Evolutionary conservation across 2,113 vertebrate species (phyloP), one percentile per base, ranked within the genome.

Genomic region (Procapra przewalskii): DNA sequence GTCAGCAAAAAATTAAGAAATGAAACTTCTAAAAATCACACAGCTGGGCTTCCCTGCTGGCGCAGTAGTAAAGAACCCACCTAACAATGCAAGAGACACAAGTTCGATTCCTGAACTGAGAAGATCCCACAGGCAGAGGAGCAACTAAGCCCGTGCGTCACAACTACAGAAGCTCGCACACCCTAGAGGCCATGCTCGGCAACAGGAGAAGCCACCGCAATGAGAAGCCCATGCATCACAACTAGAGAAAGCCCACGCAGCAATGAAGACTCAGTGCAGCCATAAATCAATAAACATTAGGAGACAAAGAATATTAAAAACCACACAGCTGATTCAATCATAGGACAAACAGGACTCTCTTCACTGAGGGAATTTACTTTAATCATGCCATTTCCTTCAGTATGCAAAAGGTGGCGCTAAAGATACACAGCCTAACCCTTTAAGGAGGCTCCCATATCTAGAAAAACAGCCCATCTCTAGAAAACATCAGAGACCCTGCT

Each of bases 281-380:
- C 71, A 43, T 3, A 40, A 43, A 77, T 27, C 25, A 40, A 40
- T 6, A 40, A 23, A 40, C 71, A 77, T 25, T 25, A 77, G 43
- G 5, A 71, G 67, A 40, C 40, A 36, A 71, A 36, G n/a, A 71
- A 23, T 6, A 40, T 6, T 40, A 40, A 15, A 43, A 67, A 45
- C 13, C 2, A 60, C 43, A 59, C 2, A 21, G 88, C 45, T 21
- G 11, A 80, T 19, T 88, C 59, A 21, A 1, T n/a, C 9, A 45
- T 5, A 71, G 5, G 33, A 88, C 3, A 12, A 7, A 21, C 0
- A 57, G 21, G 21, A 25, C 45, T 4, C 17, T 0, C n/a, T 21
- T 64, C 33, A 25, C 5, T 36, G n/a, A 36, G 55, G 27, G 45
- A 45, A 59, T 54, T 59, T 17, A 36, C 84, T 94, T 77, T 80